Evolutionary conservation across 2,113 vertebrate genomes (phyloP), one percentile per base, ranked within the genome.

Genomic region (Cyphomyrus discorhynchus): DNA sequence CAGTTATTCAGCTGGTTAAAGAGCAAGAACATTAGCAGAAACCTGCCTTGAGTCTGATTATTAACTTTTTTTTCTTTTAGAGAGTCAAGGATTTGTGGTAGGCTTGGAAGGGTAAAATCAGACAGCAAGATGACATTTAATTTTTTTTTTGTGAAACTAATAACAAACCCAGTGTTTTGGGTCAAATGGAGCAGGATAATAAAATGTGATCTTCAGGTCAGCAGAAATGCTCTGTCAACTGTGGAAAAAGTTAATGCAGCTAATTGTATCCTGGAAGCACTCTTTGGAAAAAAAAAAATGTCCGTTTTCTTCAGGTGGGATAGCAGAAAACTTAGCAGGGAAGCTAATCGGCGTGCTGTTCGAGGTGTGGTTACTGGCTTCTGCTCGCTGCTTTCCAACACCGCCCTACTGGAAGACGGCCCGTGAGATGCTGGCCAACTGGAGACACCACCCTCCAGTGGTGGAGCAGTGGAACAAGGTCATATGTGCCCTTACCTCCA

Each of bases 401-500:
- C 98, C 98, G 5, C 98, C 98, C 0, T 99, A 98, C 80, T 99
- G 98, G 98, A 98, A 99, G 94, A 99, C 98, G 4, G 98, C 98
- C 89, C 96, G 97, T 92, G 98, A 99, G 94, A 99, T 99, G 98
- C 96, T 99, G 93, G 98, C 97, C 90, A 99, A 98, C 93, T 99
- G 98, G 98, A 96, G 98, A 93, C 98, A 99, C 93, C 98, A 99
- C 93, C 97, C 98, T 3, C 98, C 98, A 46, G 98, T 99, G n/a
- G 98, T 99, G 2, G 98, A 99, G 92, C 98, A 99, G 93, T 99
- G 98, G 98, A 99, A 97, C 95, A 97, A 97, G 91, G 97, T 98
- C 91, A 97, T 97, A 92, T 98, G 97, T 92, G 98, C 98, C 19
- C 97, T 99, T 13, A 99, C 98, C 15, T 98, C 98, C 90, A 98